phyloP scores from a whole-genome alignment of 2,113 vertebrate genomes.

The Deroptyus accipitrinus region DNA sequence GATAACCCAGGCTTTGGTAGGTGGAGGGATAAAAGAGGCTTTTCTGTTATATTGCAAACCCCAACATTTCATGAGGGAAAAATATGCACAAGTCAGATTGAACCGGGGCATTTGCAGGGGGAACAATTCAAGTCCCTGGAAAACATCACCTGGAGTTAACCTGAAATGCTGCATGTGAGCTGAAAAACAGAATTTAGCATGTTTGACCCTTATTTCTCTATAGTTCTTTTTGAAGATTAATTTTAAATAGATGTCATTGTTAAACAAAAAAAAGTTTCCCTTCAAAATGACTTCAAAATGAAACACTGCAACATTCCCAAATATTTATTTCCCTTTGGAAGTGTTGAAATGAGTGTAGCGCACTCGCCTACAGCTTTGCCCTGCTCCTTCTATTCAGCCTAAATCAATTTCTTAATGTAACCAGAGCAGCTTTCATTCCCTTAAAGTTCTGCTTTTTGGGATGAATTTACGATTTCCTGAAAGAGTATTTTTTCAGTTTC shows the following conservation, averaged over 20 bases:
- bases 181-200: not conserved
- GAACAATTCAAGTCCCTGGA: not conserved
- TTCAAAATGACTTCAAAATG: constrained; percentile 23
- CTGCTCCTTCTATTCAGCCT: not conserved
- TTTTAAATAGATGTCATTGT: not conserved
- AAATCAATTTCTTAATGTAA: not conserved
- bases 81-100: not conserved
- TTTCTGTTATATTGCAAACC: not conserved
- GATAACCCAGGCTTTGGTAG: constrained; percentile 10
- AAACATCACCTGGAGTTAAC: not conserved
- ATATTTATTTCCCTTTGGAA: constrained; percentile 44
- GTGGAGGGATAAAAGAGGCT: not conserved
- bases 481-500: not conserved
- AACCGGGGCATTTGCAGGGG: not conserved
- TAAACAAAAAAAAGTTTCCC: not conserved
- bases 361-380: not conserved
- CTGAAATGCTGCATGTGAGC: not conserved
- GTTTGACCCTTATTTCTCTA: not conserved
- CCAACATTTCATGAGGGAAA: not conserved
- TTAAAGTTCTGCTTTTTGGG: constrained; percentile 6
- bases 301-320: not conserved
- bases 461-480: constrained; percentile 10
- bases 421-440: not conserved
- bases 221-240: not conserved
- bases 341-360: not conserved